These are phyloP conservation scores for Pseudonaja textilis DNA, from an alignment of 2,113 vertebrate species.

Conservation along the genomic window DNA sequence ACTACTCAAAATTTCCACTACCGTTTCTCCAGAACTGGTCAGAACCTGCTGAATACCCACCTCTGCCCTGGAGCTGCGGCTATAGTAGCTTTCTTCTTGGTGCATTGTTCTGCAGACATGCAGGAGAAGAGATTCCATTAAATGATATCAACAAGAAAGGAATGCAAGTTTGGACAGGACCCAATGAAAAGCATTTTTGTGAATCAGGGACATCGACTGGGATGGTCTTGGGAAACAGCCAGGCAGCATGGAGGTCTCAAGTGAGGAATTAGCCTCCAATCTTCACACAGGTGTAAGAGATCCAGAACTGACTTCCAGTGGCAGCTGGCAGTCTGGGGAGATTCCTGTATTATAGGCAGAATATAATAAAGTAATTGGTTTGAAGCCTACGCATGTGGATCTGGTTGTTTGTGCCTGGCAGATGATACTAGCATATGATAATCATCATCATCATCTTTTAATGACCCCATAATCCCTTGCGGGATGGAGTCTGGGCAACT, in stretches of 20 bases:
- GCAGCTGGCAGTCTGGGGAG: not conserved
- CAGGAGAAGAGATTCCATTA: not conserved
- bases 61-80: too few relatives aligned
- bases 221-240: not conserved
- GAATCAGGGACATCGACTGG: not conserved
- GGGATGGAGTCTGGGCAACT: too few relatives aligned
- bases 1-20: too few relatives aligned
- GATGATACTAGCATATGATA: not conserved
- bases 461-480: too few relatives aligned
- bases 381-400: not conserved
- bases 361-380: not conserved
- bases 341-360: not conserved
- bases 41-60: too few relatives aligned
- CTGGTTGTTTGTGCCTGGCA: not conserved
- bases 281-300: not conserved
- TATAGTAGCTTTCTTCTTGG: not conserved
- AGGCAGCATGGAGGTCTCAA: not conserved
- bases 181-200: not conserved
- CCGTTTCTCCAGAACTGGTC: too few relatives aligned
- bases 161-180: not conserved
- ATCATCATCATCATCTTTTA: too few relatives aligned
- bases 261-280: not conserved
- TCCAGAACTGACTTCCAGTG: not conserved
- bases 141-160: not conserved
- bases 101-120: not conserved